A percentile compares a stretch with the other conserved stretches of the same genome.
Conservation (phyloP, 2,113 vertebrate genomes). For the Euleptes europaea region DNA sequence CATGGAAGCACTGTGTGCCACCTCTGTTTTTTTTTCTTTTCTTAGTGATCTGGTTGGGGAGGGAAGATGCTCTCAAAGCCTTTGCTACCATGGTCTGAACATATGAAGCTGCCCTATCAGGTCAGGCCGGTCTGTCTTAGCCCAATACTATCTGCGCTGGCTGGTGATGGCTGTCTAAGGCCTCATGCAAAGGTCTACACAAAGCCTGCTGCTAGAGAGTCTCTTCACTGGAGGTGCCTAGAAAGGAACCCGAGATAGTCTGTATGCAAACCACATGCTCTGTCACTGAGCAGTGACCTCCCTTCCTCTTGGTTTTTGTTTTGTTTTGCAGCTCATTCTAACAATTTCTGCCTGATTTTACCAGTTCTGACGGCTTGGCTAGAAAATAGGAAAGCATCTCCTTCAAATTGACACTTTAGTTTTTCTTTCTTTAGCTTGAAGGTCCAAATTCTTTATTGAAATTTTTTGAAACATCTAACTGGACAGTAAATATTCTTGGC, state of each 20-base stretch:
- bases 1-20: no score
- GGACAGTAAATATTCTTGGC: background rate
- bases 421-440: background rate
- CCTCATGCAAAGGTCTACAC: background rate
- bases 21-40: no score
- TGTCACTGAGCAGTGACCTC: background rate
- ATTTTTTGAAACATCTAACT: background rate
- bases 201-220: background rate
- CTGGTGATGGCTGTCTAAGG: background rate
- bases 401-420: background rate
- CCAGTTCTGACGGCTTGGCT: background rate
- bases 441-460: background rate
- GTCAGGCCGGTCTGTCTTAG: background rate
- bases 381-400: background rate
- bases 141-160: background rate
- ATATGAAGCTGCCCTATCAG: background rate
- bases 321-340: background rate
- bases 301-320: background rate
- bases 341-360: background rate
- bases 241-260: no score
- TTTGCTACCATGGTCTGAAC: background rate
- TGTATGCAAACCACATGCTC: no score
- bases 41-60: background rate
- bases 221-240: background rate
- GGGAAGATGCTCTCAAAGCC: background rate